Evolutionary conservation across 2,888 invertebrate species (phyloP).

Genomic region (Agrenia bidenticulata): DNA sequence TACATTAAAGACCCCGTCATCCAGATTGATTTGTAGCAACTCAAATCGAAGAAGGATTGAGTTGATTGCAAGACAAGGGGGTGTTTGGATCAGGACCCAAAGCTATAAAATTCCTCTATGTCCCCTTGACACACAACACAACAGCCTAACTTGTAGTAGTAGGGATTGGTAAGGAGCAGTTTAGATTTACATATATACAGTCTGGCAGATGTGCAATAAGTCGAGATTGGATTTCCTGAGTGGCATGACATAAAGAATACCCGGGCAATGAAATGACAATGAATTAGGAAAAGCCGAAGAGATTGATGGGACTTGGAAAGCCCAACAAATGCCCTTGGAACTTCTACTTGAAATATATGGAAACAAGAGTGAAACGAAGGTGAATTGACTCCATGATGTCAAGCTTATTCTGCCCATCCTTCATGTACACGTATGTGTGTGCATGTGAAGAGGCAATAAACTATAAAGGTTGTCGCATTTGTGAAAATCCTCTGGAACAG

Average conservation of each 20-base stretch:
- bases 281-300: constrained; percentile 17
- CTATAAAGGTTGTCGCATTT: constrained; percentile 31
- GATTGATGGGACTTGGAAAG: constrained; percentile 6
- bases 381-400: constrained; percentile 6
- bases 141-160: no score
- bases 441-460: constrained; percentile 32
- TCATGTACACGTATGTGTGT: constrained; percentile 19
- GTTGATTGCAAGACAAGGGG: no score
- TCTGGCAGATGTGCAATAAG: constrained; percentile 35
- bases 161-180: neutral
- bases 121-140: neutral
- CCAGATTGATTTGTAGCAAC: no score
- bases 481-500: constrained; percentile 24
- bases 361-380: neutral
- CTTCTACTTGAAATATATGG: neutral
- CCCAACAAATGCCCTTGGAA: neutral
- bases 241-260: constrained; percentile 25
- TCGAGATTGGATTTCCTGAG: constrained; percentile 20
- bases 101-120: no score
- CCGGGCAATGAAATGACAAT: constrained; percentile 29
- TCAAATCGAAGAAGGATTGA: no score
- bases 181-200: constrained; percentile 18
- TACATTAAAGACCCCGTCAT: no score
- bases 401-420: neutral
- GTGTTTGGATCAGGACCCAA: no score